These are phyloP conservation scores for Heliornis fulica DNA, from an alignment of 2,113 vertebrate species.

Conservation along the genomic window DNA sequence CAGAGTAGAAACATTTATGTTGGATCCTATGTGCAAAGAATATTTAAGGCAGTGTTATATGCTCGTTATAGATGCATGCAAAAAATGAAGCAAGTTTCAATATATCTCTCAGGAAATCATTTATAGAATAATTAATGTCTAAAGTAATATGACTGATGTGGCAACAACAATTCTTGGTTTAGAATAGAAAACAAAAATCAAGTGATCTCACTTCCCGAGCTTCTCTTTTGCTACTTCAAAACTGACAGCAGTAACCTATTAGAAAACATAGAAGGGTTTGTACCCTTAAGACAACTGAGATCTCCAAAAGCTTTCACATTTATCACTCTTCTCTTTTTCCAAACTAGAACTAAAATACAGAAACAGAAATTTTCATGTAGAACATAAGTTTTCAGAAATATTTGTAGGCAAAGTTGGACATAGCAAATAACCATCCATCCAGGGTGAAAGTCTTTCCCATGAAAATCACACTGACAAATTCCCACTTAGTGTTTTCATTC, in stretches of 20 bases:
- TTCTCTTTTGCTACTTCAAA: not conserved
- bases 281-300: not conserved
- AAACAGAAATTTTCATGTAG: not conserved
- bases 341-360: not conserved
- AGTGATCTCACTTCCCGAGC: not conserved
- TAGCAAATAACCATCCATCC: not conserved
- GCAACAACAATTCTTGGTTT: not conserved
- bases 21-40: not conserved
- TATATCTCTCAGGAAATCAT: not conserved
- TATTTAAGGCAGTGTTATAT: not conserved
- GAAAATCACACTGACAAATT: not conserved
- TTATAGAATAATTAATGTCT: not conserved
- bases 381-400: not conserved
- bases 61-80: not conserved
- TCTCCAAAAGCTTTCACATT: not conserved
- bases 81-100: not conserved
- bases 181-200: not conserved
- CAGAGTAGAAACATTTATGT: not conserved
- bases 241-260: not conserved
- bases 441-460: not conserved
- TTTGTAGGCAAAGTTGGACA: not conserved
- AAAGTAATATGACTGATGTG: not conserved
- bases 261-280: not conserved
- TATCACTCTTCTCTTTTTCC: not conserved
- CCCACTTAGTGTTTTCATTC: not conserved